Evolutionary conservation across 1,140 invertebrate genomes (phyloP).

Genomic region (Aleiodes sp.): DNA sequence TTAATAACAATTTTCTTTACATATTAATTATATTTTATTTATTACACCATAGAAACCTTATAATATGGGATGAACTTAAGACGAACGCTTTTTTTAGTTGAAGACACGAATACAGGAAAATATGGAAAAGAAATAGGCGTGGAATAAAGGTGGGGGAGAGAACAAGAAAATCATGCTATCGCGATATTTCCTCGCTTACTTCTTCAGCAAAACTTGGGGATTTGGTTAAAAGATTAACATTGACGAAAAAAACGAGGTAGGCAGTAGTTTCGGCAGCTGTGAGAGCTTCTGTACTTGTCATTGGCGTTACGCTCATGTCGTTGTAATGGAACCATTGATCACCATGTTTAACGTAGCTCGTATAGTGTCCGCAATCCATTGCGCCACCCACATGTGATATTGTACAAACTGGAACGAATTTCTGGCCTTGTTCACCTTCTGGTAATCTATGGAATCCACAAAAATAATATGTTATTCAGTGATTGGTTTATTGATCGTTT

Average conservation of each 20-base stretch:
- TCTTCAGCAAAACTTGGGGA: not conserved
- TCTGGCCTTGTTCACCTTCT: slow-evolving; percentile 33
- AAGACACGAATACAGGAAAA: no score
- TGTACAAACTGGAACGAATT: slow-evolving; percentile 51
- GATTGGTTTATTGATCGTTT: no score
- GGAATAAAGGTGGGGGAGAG: no score
- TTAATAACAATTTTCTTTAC: no score
- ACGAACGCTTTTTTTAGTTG: no score
- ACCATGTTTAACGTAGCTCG: slow-evolving; percentile 53
- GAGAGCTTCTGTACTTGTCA: slow-evolving; percentile 49
- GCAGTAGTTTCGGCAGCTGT: slow-evolving; percentile 50
- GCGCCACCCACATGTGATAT: slow-evolving; percentile 55
- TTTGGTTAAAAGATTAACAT: not conserved
- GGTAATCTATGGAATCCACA: no score
- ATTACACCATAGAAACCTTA: no score
- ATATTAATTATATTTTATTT: no score
- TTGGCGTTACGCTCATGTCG: slow-evolving; percentile 50
- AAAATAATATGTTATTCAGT: no score
- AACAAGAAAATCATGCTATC: not conserved
- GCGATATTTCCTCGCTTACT: not conserved
- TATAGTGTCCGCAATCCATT: slow-evolving; percentile 58
- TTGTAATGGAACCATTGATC: slow-evolving; percentile 57
- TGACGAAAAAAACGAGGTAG: slow-evolving; percentile 54
- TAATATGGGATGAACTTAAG: no score
- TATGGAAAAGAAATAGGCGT: no score